Conservation (phyloP, 1,140 invertebrate species). For the Leptinotarsa defecta region DNA sequence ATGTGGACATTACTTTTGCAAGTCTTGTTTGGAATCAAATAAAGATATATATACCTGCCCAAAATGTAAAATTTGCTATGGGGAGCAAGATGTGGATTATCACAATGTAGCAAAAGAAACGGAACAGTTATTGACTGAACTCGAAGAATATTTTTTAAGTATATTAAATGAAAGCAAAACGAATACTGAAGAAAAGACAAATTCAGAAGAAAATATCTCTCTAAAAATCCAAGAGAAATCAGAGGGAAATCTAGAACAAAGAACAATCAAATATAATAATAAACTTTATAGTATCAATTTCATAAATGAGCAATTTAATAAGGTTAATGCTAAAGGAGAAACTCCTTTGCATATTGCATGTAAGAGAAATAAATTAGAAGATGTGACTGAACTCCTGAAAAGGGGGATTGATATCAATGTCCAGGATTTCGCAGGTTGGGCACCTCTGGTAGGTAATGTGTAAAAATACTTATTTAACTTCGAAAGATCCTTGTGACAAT, state of each 20-base stretch:
- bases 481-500: too few relatives aligned
- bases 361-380: constrained; percentile 60
- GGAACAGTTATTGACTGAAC: constrained; percentile 23
- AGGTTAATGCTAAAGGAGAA: constrained; percentile 63
- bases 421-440: constrained; percentile 78
- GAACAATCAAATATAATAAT: constrained; percentile 30
- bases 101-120: constrained; percentile 30
- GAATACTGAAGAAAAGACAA: not conserved
- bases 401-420: constrained; percentile 72
- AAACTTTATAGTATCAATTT: constrained; percentile 34
- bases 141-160: constrained; percentile 20
- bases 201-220: not conserved
- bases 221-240: not conserved
- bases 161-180: not conserved
- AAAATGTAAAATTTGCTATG: constrained; percentile 34
- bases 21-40: constrained; percentile 28
- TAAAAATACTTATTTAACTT: too few relatives aligned
- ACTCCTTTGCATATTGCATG: constrained; percentile 63
- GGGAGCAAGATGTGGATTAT: constrained; percentile 27
- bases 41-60: constrained; percentile 32
- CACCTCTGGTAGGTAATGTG: constrained; percentile 61
- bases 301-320: constrained; percentile 18
- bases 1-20: constrained; percentile 42
- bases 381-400: constrained; percentile 62
- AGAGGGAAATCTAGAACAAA: not conserved